phyloP scores from a whole-genome alignment of 2,888 invertebrate species.

The Agriopis leucophaearia region DNA sequence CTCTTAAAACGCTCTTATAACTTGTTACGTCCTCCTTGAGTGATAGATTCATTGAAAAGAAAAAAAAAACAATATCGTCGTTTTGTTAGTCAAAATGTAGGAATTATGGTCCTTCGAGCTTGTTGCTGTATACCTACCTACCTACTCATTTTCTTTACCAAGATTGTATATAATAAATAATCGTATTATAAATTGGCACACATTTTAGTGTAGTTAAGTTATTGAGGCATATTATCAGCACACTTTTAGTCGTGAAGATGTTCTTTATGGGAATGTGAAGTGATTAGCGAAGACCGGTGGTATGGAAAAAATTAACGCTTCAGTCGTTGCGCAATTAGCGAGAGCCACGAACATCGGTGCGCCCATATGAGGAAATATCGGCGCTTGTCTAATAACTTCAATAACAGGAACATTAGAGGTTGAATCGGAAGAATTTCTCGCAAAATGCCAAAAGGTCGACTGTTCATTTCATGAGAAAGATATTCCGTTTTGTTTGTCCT shows the following conservation, averaged over 20 bases:
- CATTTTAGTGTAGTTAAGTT: background rate
- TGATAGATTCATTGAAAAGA: constrained; percentile 9
- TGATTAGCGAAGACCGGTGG: constrained; percentile 68
- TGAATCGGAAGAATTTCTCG: constrained; percentile 16
- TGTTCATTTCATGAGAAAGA: constrained; percentile 2
- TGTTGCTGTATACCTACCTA: background rate
- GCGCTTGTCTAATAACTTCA: constrained; percentile 51
- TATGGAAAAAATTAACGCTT: constrained; percentile 68
- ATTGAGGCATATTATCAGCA: constrained; percentile 8
- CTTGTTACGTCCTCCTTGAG: background rate
- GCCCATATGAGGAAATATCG: constrained; percentile 62
- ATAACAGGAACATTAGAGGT: constrained; percentile 30
- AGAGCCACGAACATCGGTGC: constrained; percentile 49
- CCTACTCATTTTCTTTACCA: too few relatives aligned
- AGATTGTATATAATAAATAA: too few relatives aligned
- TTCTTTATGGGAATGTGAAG: constrained; percentile 59
- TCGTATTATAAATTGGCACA: too few relatives aligned
- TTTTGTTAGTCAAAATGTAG: background rate
- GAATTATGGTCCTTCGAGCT: constrained; percentile 3
- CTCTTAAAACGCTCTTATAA: too few relatives aligned
- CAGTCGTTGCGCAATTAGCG: constrained; percentile 67
- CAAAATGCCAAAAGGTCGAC: constrained; percentile 19
- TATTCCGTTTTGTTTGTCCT: constrained; percentile 12
- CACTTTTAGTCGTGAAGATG: constrained; percentile 46
- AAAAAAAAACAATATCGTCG: background rate